Evolutionary conservation across 2,797 vertebrate species (phyloP).

Genomic region (Gila robusta): DNA sequence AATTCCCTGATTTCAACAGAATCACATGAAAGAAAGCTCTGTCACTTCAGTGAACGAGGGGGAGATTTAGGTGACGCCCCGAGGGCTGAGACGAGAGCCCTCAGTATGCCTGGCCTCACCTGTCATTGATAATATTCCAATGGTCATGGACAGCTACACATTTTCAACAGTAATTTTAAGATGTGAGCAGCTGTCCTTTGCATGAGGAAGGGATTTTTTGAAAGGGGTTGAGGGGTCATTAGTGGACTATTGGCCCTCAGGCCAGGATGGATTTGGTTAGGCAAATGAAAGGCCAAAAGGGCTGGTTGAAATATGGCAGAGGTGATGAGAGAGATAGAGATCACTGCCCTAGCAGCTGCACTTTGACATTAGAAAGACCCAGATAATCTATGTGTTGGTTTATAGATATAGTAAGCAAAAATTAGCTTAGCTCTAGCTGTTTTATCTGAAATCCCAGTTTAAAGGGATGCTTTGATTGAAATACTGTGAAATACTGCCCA

Average conservation of each 20-base stretch:
- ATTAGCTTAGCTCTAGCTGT: not conserved
- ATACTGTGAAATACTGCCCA: not conserved
- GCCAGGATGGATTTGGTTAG: conserved; percentile 66
- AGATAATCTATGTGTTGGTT: conserved; percentile 53
- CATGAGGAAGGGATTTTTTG: not conserved
- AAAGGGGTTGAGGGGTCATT: conserved; percentile 26
- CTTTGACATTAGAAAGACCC: conserved; percentile 66
- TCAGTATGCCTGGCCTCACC: conserved; percentile 19
- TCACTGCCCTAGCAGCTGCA: conserved; percentile 62
- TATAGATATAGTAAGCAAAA: not conserved
- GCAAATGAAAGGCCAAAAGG: conserved; percentile 69
- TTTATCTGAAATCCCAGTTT: not conserved
- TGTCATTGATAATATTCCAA: conserved; percentile 22
- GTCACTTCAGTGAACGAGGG: not conserved
- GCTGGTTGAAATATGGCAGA: conserved; percentile 61
- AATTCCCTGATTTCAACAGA: not conserved
- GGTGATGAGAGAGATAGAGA: conserved; percentile 61
- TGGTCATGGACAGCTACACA: conserved; percentile 51
- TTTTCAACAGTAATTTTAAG: conserved; percentile 49
- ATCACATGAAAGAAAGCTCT: not conserved
- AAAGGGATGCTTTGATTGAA: conserved; percentile 8
- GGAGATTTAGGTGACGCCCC: not conserved
- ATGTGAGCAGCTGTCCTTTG: conserved; percentile 50
- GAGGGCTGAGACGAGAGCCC: not conserved
- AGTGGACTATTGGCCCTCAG: conserved; percentile 38